Base-by-base conservation (phyloP, 2,797 vertebrate species). In the Cryptoblepharus egeriae region DNA sequence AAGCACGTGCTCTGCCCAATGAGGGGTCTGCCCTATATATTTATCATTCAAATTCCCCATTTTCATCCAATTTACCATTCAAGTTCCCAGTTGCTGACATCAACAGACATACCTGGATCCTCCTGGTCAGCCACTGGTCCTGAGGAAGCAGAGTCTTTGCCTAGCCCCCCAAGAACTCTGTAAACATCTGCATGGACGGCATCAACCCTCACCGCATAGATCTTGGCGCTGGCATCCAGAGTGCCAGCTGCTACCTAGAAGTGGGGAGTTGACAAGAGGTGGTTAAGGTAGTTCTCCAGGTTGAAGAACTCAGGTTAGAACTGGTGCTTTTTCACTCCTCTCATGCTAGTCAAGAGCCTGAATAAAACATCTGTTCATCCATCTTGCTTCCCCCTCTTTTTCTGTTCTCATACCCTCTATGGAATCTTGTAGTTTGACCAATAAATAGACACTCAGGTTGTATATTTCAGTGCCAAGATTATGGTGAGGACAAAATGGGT, bases 141-240 rank as follows among this genome's bases (percentile, higher is more conserved):
- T 13, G 86, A 87, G 11, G 96, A 90, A 13, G 95, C 95, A 0
- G 94, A 92, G 6, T 98, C 97, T 2, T 96, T 96, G 65, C 97
- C 97, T 42, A 99, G 92, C 0, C 97, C 97, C 3, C 97, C 97
- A 13, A 99, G 95, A 26, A 99, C 97, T 84, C 91, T 96, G 95
- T 98, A 99, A 7, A 97, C 93, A 45, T 99, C 98, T 1, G 97
- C 95, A 12, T 99, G 97, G 30, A 99, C 96, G 0, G 95, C 97
- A 71, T 99, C 99, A n/a, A 99, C 98, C 0, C 98, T 95, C 70
- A 98, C 96, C 0, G 99, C 97, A 2, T 99, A 99, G 86, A 99
- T 99, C 94, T 99, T 99, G 1, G 97, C 97, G 2, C 98, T 98
- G 88, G 99, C 99, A 45, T 99, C 98, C 77, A 99, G 91, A 1